These are phyloP conservation scores for Actinostola sp. DNA, from an alignment of 92 coral and sea anemone genomes.

Conservation along the genomic window DNA sequence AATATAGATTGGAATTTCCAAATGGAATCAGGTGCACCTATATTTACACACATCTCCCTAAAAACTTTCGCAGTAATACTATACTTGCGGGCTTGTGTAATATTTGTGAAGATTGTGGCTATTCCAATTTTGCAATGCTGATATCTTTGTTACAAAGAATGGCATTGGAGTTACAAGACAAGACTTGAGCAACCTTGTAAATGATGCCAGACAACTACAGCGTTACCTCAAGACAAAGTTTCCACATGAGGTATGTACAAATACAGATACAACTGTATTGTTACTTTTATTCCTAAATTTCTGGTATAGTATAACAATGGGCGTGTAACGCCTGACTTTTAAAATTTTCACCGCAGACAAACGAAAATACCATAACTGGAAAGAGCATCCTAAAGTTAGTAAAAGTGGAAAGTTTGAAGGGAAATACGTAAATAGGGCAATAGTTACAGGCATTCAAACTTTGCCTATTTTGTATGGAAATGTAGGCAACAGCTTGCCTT, in stretches of 20 bases:
- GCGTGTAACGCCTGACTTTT: no score
- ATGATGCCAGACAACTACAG: neutral
- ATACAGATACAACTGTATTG: no score
- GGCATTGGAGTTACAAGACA: neutral
- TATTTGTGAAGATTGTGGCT: conserved; percentile 32
- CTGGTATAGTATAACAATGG: no score
- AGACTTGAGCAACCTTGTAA: neutral
- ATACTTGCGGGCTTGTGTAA: conserved; percentile 50
- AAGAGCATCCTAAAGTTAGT: no score
- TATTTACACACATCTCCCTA: conserved; percentile 35
- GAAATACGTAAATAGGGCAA: no score
- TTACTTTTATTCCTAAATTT: no score
- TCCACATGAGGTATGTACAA: conserved; percentile 22
- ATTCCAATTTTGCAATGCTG: conserved; percentile 9
- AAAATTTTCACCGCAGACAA: no score
- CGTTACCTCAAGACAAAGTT: conserved; percentile 13
- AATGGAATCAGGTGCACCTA: conserved; percentile 24
- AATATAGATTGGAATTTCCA: conserved; percentile 49
- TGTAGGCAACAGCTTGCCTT: no score
- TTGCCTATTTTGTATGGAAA: no score
- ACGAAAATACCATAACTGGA: no score
- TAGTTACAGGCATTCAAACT: no score
- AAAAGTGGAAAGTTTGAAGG: no score
- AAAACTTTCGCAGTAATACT: conserved; percentile 24
- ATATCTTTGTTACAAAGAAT: neutral